Evolutionary conservation across 2,797 vertebrate species (phyloP), one percentile per base, ranked within the genome.

Genomic region (Microctenopoma lineatum): DNA sequence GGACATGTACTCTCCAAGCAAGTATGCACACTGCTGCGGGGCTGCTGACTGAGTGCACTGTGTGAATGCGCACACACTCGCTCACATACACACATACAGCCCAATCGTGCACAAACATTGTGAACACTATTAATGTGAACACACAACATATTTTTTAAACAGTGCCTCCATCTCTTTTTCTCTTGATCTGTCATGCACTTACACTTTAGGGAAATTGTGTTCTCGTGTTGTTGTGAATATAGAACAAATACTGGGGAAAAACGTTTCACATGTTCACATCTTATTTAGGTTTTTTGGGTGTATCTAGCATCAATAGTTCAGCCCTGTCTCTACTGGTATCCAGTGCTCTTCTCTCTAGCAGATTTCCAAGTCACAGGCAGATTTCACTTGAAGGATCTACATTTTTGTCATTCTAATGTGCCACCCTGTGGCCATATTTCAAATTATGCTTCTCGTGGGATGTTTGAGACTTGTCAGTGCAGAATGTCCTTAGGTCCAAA

Each of bases 1-100:
- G 90, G 91, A 88, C 87, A 87, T 83, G 91, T 88, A 86, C 90
- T 92, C 89, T 93, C 90, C 83, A 13, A 92, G 89, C 91, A 90
- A 90, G 87, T 90, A 84, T 87, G 85, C 79, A 80, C 84, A 65
- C 58, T 70, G 87, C 91, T 91, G 84, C 79, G 21, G 21, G 89
- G 91, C 89, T 75, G 77, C 85, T 77, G 13, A 86, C 85, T 80
- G 85, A 84, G 87, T 85, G 87, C 87, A 81, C 85, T 89, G 87
- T 85, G 84, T 89, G 84, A 84, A 83, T 86, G 80, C 66, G 66
- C 65, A 70, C 69, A 60, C 65, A 41, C 67, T 21, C 68, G 80
- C 66, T 65, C 65, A 70, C 69, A 60, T 65, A 41, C 67, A 26
- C 68, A 75, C 45, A 34, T 55, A 77, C 64, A 81, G 81, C 86